Evolutionary conservation across 2,888 invertebrate genomes (phyloP).

Genomic region (Cantharis rustica): DNA sequence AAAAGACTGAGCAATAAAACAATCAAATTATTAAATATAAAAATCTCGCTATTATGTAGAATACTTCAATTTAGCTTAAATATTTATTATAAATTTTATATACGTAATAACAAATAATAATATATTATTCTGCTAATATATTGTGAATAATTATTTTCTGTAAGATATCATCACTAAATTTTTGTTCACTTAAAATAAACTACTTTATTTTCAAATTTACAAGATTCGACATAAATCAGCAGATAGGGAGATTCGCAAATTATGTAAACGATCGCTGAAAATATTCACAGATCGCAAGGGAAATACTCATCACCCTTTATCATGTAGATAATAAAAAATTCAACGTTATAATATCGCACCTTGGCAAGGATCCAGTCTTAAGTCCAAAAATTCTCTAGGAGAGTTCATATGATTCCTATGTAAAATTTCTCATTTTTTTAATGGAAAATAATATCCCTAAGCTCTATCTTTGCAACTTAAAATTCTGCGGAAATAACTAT

Average conservation of each 20-base stretch:
- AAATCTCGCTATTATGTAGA: too few species aligned
- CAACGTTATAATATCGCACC: neutral
- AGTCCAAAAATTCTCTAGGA: neutral
- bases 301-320: neutral
- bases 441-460: neutral
- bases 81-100: too few species aligned
- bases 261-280: neutral
- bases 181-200: neutral
- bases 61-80: too few species aligned
- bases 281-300: neutral
- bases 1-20: too few species aligned
- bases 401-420: neutral
- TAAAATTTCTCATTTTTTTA: neutral
- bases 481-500: neutral
- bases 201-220: neutral
- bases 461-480: neutral
- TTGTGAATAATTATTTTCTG: too few species aligned
- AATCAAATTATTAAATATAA: too few species aligned
- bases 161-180: too few species aligned
- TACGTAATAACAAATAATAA: too few species aligned
- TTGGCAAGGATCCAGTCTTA: neutral
- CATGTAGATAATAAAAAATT: neutral
- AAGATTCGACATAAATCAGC: neutral
- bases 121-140: too few species aligned
- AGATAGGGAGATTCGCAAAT: neutral